Evolutionary conservation across 2,888 invertebrate genomes (phyloP).

Genomic region (Cephus rjabovi): DNA sequence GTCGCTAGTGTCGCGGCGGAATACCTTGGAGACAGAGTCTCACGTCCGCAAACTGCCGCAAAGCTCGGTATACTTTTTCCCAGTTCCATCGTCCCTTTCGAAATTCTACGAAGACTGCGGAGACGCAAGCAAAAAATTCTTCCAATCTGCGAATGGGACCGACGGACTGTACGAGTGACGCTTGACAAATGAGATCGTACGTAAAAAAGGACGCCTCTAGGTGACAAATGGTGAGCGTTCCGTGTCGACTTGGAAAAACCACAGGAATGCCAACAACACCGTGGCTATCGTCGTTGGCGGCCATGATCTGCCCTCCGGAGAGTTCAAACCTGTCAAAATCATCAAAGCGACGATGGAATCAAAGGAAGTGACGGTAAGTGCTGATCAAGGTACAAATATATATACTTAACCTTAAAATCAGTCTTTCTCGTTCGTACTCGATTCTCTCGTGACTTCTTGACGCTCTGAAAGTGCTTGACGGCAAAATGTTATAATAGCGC

Average conservation of each 20-base stretch:
- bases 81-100: background rate
- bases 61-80: background rate
- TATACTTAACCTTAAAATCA: background rate
- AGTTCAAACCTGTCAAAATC: background rate
- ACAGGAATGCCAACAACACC: conserved; percentile 4
- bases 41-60: background rate
- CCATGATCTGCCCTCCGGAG: background rate
- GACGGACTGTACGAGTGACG: conserved; percentile 13
- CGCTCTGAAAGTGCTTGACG: background rate
- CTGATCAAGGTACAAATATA: background rate
- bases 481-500: background rate
- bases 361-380: background rate
- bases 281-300: background rate
- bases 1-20: background rate
- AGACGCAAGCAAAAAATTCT: conserved; percentile 4
- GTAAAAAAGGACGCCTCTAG: conserved; percentile 7
- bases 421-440: background rate
- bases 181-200: conserved; percentile 12
- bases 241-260: background rate
- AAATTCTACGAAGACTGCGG: background rate
- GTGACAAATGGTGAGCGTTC: conserved; percentile 14
- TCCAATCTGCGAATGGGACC: conserved; percentile 14
- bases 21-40: background rate
- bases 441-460: background rate
- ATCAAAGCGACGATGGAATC: background rate